A percentile compares a stretch with the other conserved stretches of the same genome.
Conservation (phyloP, 2,797 vertebrate genomes). For the Notolepis coatsorum region DNA sequence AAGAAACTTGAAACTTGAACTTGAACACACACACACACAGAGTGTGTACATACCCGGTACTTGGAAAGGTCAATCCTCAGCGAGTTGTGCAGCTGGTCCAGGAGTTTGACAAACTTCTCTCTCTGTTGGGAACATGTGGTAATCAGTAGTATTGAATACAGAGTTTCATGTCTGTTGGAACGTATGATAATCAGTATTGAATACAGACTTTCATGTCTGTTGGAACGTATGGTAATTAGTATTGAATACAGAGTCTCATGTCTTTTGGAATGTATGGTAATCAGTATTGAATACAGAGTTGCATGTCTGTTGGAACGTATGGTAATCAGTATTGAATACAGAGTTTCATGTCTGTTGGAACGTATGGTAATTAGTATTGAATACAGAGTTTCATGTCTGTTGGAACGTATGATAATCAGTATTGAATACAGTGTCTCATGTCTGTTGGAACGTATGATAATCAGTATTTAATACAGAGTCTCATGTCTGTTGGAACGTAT, state of each 20-base stretch:
- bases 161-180: constrained; percentile 79
- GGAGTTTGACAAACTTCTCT: constrained; percentile 97
- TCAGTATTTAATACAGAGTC: constrained; percentile 85
- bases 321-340: constrained; percentile 63
- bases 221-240: constrained; percentile 64
- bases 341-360: no score
- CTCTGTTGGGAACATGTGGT: constrained; percentile 86
- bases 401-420: constrained; percentile 64
- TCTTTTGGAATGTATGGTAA: no score
- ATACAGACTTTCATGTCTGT: constrained; percentile 97
- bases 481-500: constrained; percentile 90
- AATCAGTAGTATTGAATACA: constrained; percentile 48
- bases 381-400: constrained; percentile 97
- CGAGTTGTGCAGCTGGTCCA: constrained; percentile 98
- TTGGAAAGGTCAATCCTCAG: constrained; percentile 98
- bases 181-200: constrained; percentile 55
- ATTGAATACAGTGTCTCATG: no score
- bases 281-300: constrained; percentile 85
- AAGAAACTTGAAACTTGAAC: no score
- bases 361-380: constrained; percentile 30
- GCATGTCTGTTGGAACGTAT: constrained; percentile 90
- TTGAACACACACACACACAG: neutral
- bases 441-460: no score
- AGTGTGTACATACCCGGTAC: constrained; percentile 91
- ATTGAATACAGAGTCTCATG: no score